phyloP scores from a whole-genome alignment of 1,140 invertebrate species.

The Phymastichus coffea region DNA sequence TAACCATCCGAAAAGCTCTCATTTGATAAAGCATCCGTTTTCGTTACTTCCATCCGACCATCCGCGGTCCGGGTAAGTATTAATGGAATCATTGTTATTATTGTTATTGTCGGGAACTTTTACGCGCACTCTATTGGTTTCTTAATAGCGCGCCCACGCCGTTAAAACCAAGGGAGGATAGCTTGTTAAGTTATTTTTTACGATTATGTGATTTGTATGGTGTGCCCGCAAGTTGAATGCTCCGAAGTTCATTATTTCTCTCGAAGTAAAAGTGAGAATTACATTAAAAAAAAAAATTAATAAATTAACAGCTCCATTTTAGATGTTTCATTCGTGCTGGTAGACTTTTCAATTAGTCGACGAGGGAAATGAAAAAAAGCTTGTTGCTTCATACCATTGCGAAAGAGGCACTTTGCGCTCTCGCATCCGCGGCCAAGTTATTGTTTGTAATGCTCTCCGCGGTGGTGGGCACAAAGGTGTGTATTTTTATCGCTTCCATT shows the following conservation, averaged over 20 bases:
- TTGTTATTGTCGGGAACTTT: slow-evolving; percentile 35
- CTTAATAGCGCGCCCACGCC: slow-evolving; percentile 27
- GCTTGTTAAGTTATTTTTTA: slow-evolving; percentile 25
- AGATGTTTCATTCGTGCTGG: too few relatives aligned
- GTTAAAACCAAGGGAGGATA: slow-evolving; percentile 1
- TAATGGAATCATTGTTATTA: slow-evolving; percentile 45
- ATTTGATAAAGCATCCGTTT: too few relatives aligned
- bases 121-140: slow-evolving; percentile 12
- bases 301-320: too few relatives aligned
- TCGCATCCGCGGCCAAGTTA: neutral
- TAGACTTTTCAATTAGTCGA: too few relatives aligned
- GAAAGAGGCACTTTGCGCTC: neutral
- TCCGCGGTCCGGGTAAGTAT: slow-evolving; percentile 25
- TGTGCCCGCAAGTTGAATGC: too few relatives aligned
- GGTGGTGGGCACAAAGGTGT: neutral
- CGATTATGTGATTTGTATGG: slow-evolving; percentile 21
- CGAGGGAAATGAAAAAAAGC: neutral
- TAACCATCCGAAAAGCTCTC: too few relatives aligned
- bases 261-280: too few relatives aligned
- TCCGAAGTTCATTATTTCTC: slow-evolving; percentile 16
- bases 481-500: slow-evolving; percentile 42
- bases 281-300: too few relatives aligned
- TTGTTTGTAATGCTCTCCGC: slow-evolving; percentile 14
- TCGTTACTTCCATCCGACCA: too few relatives aligned
- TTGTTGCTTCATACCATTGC: slow-evolving; percentile 8